Conservation (phyloP, 2,888 invertebrate genomes). For the Encarsia formosa region DNA sequence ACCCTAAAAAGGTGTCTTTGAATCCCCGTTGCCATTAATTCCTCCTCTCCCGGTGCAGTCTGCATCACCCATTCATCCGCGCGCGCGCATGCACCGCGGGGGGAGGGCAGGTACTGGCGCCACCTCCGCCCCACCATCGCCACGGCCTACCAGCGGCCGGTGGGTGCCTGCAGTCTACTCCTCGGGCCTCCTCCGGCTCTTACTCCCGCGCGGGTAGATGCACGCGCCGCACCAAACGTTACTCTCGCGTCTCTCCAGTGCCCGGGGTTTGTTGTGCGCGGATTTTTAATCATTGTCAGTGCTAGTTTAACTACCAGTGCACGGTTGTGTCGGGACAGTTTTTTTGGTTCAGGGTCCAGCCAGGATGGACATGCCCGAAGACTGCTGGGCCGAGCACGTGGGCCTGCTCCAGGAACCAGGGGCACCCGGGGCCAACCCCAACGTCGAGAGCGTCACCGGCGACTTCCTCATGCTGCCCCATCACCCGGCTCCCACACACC, state of each 20-base stretch:
- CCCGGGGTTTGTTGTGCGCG: not conserved
- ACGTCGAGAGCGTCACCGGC: constrained; percentile 30
- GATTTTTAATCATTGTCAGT: no score
- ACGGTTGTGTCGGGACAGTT: no score
- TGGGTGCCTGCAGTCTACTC: not conserved
- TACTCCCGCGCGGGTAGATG: not conserved
- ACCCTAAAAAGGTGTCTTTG: no score
- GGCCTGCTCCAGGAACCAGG: constrained; percentile 47
- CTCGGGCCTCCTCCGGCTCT: not conserved
- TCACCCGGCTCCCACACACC: constrained; percentile 35
- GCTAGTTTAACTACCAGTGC: no score
- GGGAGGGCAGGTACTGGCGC: constrained; percentile 51
- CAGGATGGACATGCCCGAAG: constrained; percentile 46
- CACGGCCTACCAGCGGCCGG: not conserved
- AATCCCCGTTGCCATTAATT: no score
- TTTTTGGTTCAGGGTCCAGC: not conserved
- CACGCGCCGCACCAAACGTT: not conserved
- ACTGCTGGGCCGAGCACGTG: constrained; percentile 50
- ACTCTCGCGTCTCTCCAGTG: not conserved
- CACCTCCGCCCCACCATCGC: constrained; percentile 61
- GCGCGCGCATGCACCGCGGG: constrained; percentile 29
- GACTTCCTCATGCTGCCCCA: constrained; percentile 44
- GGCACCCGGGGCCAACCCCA: constrained; percentile 36
- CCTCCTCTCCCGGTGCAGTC: no score
- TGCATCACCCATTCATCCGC: not conserved